These are phyloP conservation scores for Nematopogon swammerdamellus DNA, from an alignment of 2,888 invertebrate genomes.

Conservation along the genomic window DNA sequence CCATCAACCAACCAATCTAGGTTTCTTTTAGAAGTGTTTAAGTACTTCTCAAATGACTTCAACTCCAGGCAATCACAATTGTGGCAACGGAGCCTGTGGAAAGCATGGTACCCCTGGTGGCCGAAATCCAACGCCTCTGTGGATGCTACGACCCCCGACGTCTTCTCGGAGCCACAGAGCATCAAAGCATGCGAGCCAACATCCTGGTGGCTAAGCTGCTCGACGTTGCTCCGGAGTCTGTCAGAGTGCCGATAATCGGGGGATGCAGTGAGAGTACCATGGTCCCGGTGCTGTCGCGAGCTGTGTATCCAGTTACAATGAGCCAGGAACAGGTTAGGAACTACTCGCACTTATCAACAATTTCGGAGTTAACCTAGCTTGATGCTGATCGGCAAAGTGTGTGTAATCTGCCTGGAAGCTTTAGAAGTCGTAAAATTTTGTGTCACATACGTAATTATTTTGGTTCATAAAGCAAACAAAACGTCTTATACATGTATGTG, in stretches of 20 bases:
- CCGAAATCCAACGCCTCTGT: slow-evolving; percentile 62
- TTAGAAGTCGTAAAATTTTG: no score
- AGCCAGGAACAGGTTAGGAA: slow-evolving; percentile 37
- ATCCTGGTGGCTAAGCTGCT: slow-evolving; percentile 66
- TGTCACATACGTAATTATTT: no score
- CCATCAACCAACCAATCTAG: no score
- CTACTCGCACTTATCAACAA: not conserved
- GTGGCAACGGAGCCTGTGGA: slow-evolving; percentile 59
- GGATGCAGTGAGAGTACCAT: slow-evolving; percentile 70
- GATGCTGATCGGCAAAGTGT: no score
- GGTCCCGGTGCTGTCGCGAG: slow-evolving; percentile 66
- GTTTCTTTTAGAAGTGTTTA: no score
- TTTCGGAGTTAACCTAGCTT: no score
- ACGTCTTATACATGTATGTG: no score
- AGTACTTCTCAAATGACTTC: no score
- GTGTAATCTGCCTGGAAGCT: no score
- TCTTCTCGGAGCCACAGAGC: slow-evolving; percentile 64
- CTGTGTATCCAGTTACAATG: slow-evolving; percentile 53
- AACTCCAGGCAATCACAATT: slow-evolving; percentile 32
- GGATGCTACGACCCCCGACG: slow-evolving; percentile 31
- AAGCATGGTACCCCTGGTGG: slow-evolving; percentile 67
- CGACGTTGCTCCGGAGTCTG: slow-evolving; percentile 56
- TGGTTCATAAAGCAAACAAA: no score
- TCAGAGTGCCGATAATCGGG: slow-evolving; percentile 65
- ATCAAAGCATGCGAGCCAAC: slow-evolving; percentile 68